Evolutionary conservation across 2,797 vertebrate species (phyloP), one percentile per base, ranked within the genome.

Genomic region (Catharus ustulatus): DNA sequence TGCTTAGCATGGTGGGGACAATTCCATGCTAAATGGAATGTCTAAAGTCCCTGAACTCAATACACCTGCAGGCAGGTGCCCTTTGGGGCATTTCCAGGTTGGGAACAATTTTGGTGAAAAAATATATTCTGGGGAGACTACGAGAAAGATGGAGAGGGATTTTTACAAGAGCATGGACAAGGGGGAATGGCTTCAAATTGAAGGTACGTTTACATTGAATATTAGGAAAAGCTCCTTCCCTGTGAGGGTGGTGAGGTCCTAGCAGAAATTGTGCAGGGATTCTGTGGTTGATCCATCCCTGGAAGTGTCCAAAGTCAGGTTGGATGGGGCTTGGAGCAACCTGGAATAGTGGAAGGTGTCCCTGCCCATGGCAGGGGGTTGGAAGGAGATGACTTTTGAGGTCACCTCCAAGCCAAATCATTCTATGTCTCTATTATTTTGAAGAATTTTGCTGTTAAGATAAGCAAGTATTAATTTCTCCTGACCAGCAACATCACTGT

Each of bases 231-330:
- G 76, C 21, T 45, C 10, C 10, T 57, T 51, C 15, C 20, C 27
- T 38, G 14, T n/a, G 11, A 76, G 32, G 13, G 3, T 43, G 19
- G 5, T 2, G 8, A 76, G 57, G 11, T 14, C 23, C 32, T 49
- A 49, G 10, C 6, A 57, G 3, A 49, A 15, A 16, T 1, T 51
- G 0, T 3, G 14, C n/a, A 38, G 49, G 30, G 57, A 45, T 63
- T 20, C 13, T 76, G 23, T 43, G 87, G 32, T 5, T 83, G 36
- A 23, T 1, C 4, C 43, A 30, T 36, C 27, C 32, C 64, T 69
- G 49, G 24, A 20, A 51, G 2, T 45, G 13, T 51, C 3, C 38
- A n/a, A 49, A 15, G 2, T 3, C 42, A 76, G 13, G 2, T 2
- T 75, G 36, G 36, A 51, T 0, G 0, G 16, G 14, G 11, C 5